Evolutionary conservation across 2,888 invertebrate genomes (phyloP), one percentile per base, ranked within the genome.

Genomic region (Drosophila lutescens): DNA sequence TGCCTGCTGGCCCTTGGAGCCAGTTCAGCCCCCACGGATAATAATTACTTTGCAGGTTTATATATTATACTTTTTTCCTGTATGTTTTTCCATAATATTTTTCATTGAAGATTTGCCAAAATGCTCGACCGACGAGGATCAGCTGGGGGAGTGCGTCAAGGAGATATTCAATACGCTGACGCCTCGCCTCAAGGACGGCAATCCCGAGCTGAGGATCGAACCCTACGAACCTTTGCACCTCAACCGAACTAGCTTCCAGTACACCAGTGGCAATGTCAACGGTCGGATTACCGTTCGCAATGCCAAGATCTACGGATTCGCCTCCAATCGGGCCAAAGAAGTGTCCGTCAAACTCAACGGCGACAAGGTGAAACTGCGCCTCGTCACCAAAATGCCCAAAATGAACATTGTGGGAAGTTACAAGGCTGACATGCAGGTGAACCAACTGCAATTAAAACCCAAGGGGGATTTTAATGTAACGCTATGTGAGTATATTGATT

Each of bases 351-450:
- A 89, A 34, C 91, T 94, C 1, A 92, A 93, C 10, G 94, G 94
- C 47, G 62, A 79, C 20, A 80, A 82, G 53, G 59, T 87, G 2
- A 80, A 80, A 44, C 12, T 86, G 1, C 76, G 72, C 10, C 79
- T 94, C 1, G 94, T 94, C 63, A 82, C 94, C 55, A 92, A 92
- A 13, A 89, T 94, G 44, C 94, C 95, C 2, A 92, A 92, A 73
- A 84, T 95, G 13, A 89, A 91, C 38, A 90, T 94, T 7, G 93
- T 93, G 36, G 95, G 95, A 1, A 91, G 93, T n/a, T 95, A 95
- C 88, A 93, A 93, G 75, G 95, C 94, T 0, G 93, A 94, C 60
- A 94, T 95, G 41, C 91, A 92, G 47, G 92, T 95, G 53, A 95
- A 95, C 74, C 91, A 93, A 17, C 91, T 95, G 69, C 93, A 93